Base-by-base conservation (phyloP, 1,140 invertebrate species). In the Eufriesea mexicana region DNA sequence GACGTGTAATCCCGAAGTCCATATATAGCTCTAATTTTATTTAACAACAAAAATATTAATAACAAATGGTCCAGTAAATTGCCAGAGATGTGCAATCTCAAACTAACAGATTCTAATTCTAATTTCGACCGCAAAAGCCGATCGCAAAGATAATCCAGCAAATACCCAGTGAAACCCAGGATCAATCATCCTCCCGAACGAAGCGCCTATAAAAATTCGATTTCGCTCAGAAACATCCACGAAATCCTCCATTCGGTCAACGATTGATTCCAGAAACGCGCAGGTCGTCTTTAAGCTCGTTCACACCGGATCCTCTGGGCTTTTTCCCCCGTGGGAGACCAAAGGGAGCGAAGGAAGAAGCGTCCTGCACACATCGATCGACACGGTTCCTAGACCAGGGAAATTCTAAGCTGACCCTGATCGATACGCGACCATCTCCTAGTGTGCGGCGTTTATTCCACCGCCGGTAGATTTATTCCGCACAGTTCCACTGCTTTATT, bases 351-450 rank as follows among this genome's bases (percentile, higher is more conserved):
- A 72, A 55, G 51, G 25, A 75, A 62, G 55, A 62, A 23, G 16
- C 25, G 45, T 28, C 42, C 57, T 84, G 66, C 68, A 61, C 67
- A 76, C 45, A 85, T 85, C 83, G 84, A 85, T 84, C 84, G 84
- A 84, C 77, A 85, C 64, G 59, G 67, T 49, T 66, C 61, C 74
- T 64, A 51, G 59, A 84, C 84, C 74, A 35, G 51, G 28, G 66
- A 85, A 85, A 85, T 84, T 84, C 84, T 71, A 77, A 83, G 83
- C 66, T 79, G 75, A 72, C 84, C 74, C 84, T 85, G 84, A 85
- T 85, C 84, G 84, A 85, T 85, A 85, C 25, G 25, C 45, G 54
- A 28, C 73, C 83, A 73, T 84, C 82, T 68, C 64, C 71, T 54
- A 28, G 71, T 62, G 59, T 45, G 61, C 81, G 59, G 67, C 82